These are phyloP conservation scores for Zeuzera pyrina DNA, from an alignment of 2,888 invertebrate species.

Conservation along the genomic window DNA sequence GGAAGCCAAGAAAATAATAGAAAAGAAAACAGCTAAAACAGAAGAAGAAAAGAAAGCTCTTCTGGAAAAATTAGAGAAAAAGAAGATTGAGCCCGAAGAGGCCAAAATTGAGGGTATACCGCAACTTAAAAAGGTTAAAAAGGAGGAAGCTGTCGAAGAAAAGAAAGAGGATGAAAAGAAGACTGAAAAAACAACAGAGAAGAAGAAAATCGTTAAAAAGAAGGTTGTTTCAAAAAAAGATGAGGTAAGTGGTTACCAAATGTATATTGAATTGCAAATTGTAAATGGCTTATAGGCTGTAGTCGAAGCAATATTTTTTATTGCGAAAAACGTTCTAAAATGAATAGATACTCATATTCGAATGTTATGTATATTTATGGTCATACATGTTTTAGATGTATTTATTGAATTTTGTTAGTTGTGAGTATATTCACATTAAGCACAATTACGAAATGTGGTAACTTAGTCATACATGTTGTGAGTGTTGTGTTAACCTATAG, in stretches of 20 bases:
- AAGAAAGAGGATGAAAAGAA: constrained; percentile 62
- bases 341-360: no score
- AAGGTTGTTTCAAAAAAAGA: constrained; percentile 63
- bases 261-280: constrained; percentile 15
- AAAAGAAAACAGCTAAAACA: constrained; percentile 63
- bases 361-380: no score
- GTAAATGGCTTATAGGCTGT: constrained; percentile 37
- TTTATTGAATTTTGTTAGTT: no score
- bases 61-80: constrained; percentile 64
- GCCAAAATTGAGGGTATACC: constrained; percentile 75
- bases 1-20: constrained; percentile 59
- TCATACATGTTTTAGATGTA: neutral
- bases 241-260: constrained; percentile 63
- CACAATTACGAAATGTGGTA: no score
- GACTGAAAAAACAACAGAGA: constrained; percentile 52
- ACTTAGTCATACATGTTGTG: no score
- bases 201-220: constrained; percentile 60
- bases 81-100: constrained; percentile 64
- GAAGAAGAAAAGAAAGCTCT: constrained; percentile 66
- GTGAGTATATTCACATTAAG: no score
- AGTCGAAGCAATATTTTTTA: neutral
- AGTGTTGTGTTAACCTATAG: constrained; percentile 39
- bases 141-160: constrained; percentile 59
- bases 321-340: no score
- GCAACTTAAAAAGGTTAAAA: constrained; percentile 71